A percentile compares a stretch with the other conserved stretches of the same genome.
Conservation (phyloP, 1,140 invertebrate species). For the Calephelis virginiensis region DNA sequence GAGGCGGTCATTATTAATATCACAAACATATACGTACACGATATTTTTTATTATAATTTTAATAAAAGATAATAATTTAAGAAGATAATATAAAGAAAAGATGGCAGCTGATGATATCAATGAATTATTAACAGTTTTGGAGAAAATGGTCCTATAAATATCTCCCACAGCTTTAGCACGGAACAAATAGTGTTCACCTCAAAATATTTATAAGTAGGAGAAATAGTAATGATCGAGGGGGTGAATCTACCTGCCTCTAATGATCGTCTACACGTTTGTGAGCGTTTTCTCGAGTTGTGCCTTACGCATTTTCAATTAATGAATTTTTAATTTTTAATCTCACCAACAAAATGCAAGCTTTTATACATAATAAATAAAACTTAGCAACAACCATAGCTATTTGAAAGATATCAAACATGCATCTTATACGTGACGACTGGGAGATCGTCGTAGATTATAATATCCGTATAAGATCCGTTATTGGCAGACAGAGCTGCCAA, state of each 20-base stretch:
- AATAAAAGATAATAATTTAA: too few species aligned
- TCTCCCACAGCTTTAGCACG: constrained; percentile 34
- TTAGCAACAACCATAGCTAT: neutral
- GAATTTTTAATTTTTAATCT: neutral
- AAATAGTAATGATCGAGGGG: constrained; percentile 31
- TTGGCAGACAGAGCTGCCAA: constrained; percentile 14
- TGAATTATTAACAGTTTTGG: constrained; percentile 40
- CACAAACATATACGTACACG: constrained; percentile 6
- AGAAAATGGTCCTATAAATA: constrained; percentile 45
- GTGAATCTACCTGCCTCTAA: constrained; percentile 27
- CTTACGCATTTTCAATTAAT: neutral
- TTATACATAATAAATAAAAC: neutral
- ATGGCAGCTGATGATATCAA: constrained; percentile 31
- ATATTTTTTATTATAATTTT: too few species aligned
- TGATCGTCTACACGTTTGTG: too few species aligned
- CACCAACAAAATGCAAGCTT: neutral
- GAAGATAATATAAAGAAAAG: constrained; percentile 24
- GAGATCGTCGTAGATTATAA: constrained; percentile 29
- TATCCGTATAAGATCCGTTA: too few species aligned
- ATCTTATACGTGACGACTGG: constrained; percentile 33
- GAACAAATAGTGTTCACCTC: constrained; percentile 29
- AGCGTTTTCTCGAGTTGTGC: neutral
- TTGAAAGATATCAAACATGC: constrained; percentile 3
- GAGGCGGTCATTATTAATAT: too few species aligned
- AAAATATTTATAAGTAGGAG: constrained; percentile 24